Evolutionary conservation across 23 tunicate species (phyloP).

Genomic region (Styela plicata): DNA sequence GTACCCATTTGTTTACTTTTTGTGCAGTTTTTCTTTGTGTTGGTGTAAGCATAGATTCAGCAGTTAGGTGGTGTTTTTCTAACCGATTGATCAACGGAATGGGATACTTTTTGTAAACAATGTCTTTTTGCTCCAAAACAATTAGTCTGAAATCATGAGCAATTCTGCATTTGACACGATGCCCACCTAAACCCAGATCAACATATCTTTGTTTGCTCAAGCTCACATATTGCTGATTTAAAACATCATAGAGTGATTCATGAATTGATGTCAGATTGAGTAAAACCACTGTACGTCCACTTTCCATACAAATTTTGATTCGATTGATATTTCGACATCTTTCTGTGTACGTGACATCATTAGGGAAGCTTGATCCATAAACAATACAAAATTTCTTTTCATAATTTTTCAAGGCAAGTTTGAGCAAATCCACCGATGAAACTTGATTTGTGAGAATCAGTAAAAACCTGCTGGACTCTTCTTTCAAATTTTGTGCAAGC

Average conservation of each 20-base stretch:
- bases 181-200: constrained; percentile 80
- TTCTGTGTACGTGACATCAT: constrained; percentile 57
- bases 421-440: constrained; percentile 56
- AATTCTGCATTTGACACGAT: constrained; percentile 70
- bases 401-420: constrained; percentile 27
- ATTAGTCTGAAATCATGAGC: constrained; percentile 51
- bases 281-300: constrained; percentile 45
- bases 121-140: constrained; percentile 61
- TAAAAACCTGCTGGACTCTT: constrained; percentile 47
- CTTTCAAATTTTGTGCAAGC: constrained; percentile 44
- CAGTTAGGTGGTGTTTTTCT: constrained; percentile 55
- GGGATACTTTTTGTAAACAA: constrained; percentile 56
- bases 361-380: constrained; percentile 80
- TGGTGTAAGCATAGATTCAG: constrained; percentile 25
- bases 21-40: constrained; percentile 18
- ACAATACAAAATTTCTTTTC: constrained; percentile 34
- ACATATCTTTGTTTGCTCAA: constrained; percentile 38
- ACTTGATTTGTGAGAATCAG: constrained; percentile 58
- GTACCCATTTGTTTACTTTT: constrained; percentile 43
- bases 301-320: constrained; percentile 55
- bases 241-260: constrained; percentile 46
- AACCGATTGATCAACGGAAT: constrained; percentile 70
- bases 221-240: constrained; percentile 44
- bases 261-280: constrained; percentile 31
- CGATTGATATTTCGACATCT: constrained; percentile 65